Evolutionary conservation across 1,140 invertebrate genomes (phyloP).

Genomic region (Pseudomyrmex cubaensis): DNA sequence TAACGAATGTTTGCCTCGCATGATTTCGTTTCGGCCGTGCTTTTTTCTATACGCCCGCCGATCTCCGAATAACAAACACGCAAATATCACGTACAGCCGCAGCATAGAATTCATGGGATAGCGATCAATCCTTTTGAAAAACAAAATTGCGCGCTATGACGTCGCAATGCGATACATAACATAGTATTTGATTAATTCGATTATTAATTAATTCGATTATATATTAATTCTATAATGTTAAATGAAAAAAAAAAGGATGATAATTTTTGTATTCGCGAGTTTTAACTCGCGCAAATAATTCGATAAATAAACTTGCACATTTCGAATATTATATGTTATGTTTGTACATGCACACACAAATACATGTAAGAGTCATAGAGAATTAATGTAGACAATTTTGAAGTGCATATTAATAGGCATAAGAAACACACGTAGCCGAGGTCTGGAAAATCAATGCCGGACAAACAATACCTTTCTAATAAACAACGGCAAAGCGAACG

Average conservation of each 20-base stretch:
- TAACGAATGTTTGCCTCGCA: slow-evolving; percentile 62
- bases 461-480: slow-evolving; percentile 8
- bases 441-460: slow-evolving; percentile 16
- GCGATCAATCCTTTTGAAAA: slow-evolving; percentile 30
- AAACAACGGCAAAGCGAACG: slow-evolving; percentile 6
- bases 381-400: neutral
- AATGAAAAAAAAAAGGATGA: neutral
- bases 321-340: neutral
- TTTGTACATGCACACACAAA: neutral
- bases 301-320: too few species aligned
- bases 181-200: neutral
- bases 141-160: neutral
- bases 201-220: too few species aligned
- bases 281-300: too few species aligned
- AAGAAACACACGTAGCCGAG: neutral
- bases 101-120: slow-evolving; percentile 22
- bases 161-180: neutral
- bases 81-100: slow-evolving; percentile 30
- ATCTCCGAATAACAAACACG: slow-evolving; percentile 40
- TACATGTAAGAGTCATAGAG: neutral
- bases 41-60: slow-evolving; percentile 21
- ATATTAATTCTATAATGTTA: too few species aligned
- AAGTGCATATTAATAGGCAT: neutral
- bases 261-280: neutral
- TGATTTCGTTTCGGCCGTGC: slow-evolving; percentile 45